Evolutionary conservation across 2,797 vertebrate genomes (phyloP).

Genomic region (Cygnus olor): DNA sequence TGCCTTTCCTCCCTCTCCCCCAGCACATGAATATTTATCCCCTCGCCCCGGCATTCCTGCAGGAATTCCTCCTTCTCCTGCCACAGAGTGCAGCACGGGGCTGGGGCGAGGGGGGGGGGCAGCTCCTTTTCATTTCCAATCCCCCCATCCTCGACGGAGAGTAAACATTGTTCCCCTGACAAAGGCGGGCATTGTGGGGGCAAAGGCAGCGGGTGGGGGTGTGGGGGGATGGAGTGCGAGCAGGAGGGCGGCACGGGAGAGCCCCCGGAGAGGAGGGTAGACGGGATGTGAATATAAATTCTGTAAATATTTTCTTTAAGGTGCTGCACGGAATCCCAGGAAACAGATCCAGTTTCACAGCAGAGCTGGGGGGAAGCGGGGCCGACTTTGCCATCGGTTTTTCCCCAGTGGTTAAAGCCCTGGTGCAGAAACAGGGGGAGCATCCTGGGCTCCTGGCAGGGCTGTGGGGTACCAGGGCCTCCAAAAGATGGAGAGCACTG

Average conservation of each 20-base stretch:
- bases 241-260: not conserved
- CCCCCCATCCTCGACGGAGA: conserved; percentile 37
- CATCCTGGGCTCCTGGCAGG: not conserved
- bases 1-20: not conserved
- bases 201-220: not conserved
- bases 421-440: not conserved
- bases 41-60: conserved; percentile 14
- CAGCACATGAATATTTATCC: conserved; percentile 58
- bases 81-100: not conserved
- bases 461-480: not conserved
- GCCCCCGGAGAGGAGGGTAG: conserved; percentile 31
- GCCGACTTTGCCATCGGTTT: not conserved
- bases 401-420: not conserved
- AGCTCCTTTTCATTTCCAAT: conserved; percentile 31
- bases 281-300: conserved; percentile 74
- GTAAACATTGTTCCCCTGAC: conserved; percentile 66
- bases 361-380: not conserved
- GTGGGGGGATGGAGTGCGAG: not conserved
- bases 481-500: not conserved
- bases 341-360: conserved; percentile 58
- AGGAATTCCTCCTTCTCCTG: conserved; percentile 55
- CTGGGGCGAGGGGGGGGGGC: conserved; percentile 8
- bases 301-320: conserved; percentile 76
- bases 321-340: conserved; percentile 64
- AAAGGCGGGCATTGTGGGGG: conserved; percentile 68